Percentiles rank a stretch among this genome's conserved stretches.
These are phyloP conservation scores for Montipora capitata DNA, from an alignment of 92 coral and sea anemone species.

Conservation along the genomic window DNA sequence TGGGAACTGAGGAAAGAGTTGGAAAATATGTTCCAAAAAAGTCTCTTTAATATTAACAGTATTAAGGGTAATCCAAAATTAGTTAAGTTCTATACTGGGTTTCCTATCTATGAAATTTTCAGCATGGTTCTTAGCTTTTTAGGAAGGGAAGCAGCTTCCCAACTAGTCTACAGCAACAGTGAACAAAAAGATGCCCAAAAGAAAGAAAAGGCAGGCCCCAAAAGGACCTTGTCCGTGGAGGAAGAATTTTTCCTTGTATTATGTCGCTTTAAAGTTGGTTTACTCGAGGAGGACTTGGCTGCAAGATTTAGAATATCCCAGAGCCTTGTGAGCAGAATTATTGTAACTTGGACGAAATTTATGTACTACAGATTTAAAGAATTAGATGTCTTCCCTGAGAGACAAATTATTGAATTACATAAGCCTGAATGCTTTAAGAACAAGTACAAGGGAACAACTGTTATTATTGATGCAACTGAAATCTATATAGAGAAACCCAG, in stretches of 20 bases:
- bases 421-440: conserved; percentile 21
- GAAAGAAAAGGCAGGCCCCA: conserved; percentile 49
- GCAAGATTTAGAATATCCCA: conserved; percentile 62
- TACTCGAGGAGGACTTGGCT: conserved; percentile 62
- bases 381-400: conserved; percentile 1
- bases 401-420: conserved; percentile 55
- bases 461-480: conserved; percentile 61
- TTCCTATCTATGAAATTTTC: conserved; percentile 12
- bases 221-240: conserved; percentile 46
- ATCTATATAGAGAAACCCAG: conserved; percentile 64
- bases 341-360: conserved; percentile 44
- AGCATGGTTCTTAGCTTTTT: conserved; percentile 50
- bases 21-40: conserved; percentile 7
- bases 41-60: conserved; percentile 21
- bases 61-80: conserved; percentile 33
- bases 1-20: conserved; percentile 12
- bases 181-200: conserved; percentile 16
- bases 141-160: conserved; percentile 67
- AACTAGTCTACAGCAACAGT: conserved; percentile 46
- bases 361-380: conserved; percentile 51
- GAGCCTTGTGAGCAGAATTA: conserved; percentile 62
- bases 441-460: not conserved
- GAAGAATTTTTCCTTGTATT: conserved; percentile 59
- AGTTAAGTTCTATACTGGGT: not conserved
- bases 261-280: conserved; percentile 63